A percentile compares a stretch with the other conserved stretches of the same genome.
These are phyloP conservation scores for Eugnorisma glareosa DNA, from an alignment of 2,888 invertebrate genomes.

Conservation along the genomic window DNA sequence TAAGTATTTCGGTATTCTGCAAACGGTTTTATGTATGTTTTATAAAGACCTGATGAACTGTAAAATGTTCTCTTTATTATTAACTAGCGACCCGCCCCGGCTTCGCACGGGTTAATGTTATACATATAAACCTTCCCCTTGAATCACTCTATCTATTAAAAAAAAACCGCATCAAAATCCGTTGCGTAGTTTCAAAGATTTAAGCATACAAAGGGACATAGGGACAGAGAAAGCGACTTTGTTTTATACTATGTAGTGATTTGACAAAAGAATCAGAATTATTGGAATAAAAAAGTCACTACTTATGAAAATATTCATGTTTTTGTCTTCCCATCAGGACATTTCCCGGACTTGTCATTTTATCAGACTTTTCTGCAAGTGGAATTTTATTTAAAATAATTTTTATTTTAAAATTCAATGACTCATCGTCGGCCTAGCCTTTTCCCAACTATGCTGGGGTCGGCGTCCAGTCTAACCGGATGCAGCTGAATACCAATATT, in stretches of 20 bases:
- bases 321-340: neutral
- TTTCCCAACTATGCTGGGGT: neutral
- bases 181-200: too few species aligned
- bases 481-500: neutral
- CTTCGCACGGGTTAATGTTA: too few species aligned
- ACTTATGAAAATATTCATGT: neutral
- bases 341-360: too few species aligned
- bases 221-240: too few species aligned
- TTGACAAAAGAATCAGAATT: neutral
- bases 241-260: too few species aligned
- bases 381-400: neutral
- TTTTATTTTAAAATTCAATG: too few species aligned
- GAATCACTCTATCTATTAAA: too few species aligned
- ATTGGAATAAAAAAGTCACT: neutral
- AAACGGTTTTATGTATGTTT: slow-evolving; percentile 24
- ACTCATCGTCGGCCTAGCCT: neutral
- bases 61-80: neutral
- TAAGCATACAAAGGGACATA: too few species aligned
- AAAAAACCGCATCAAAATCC: too few species aligned
- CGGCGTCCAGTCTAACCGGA: neutral
- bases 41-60: slow-evolving; percentile 12
- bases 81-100: too few species aligned
- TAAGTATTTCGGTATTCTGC: slow-evolving; percentile 30
- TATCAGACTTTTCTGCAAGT: neutral
- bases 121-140: too few species aligned